These are phyloP conservation scores for Mechanitis messenoides DNA, from an alignment of 2,888 invertebrate species.

Conservation along the genomic window DNA sequence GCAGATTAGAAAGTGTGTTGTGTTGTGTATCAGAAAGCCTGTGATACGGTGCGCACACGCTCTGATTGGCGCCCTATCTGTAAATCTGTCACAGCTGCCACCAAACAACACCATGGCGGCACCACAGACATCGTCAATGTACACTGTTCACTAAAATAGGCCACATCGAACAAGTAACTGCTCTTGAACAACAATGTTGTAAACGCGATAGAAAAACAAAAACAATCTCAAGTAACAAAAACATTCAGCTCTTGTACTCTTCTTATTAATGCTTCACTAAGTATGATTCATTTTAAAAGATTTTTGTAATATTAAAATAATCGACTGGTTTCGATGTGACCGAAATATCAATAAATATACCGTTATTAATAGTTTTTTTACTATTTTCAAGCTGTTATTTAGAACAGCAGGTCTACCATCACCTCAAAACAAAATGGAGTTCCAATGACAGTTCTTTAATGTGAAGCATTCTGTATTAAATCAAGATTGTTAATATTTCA, in stretches of 20 bases:
- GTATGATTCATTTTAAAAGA: conserved; percentile 6
- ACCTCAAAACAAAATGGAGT: background rate
- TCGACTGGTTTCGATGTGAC: background rate
- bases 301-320: background rate
- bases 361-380: conserved; percentile 3
- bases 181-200: conserved; percentile 21
- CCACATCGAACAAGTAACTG: conserved; percentile 23
- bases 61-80: conserved; percentile 74
- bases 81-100: conserved; percentile 60
- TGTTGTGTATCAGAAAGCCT: conserved; percentile 67
- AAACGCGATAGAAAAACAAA: conserved; percentile 11
- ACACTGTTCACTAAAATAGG: conserved; percentile 18
- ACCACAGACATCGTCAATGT: conserved; percentile 21
- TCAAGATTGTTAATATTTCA: conserved; percentile 1
- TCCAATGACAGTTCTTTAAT: background rate
- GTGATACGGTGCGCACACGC: conserved; percentile 68
- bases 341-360: conserved; percentile 4
- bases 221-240: conserved; percentile 5
- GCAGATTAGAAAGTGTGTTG: conserved; percentile 75
- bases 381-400: background rate
- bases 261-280: conserved; percentile 8
- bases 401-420: background rate
- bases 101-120: conserved; percentile 33
- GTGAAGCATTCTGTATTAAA: background rate
- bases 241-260: conserved; percentile 8